Conservation (phyloP, 2,797 vertebrate genomes). For the Prunella strophiata region DNA sequence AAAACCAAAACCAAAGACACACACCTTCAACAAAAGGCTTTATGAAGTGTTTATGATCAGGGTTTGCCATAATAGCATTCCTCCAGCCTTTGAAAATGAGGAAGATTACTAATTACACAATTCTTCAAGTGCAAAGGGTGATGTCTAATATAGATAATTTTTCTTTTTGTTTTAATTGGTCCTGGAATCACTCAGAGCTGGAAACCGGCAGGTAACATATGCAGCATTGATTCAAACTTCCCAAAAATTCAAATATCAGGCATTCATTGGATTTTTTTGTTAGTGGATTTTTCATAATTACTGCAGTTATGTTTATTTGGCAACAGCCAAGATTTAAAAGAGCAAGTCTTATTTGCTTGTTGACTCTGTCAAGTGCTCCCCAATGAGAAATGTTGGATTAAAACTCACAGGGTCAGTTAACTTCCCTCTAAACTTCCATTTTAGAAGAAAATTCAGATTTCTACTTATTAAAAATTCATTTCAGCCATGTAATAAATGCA, state of each 20-base stretch:
- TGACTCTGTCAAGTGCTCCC: background rate
- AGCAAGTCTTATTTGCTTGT: background rate
- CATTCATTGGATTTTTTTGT: background rate
- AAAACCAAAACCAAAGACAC: background rate
- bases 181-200: background rate
- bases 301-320: background rate
- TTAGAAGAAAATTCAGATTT: background rate
- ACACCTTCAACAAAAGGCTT: background rate
- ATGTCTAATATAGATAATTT: accelerated
- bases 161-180: background rate
- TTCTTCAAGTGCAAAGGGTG: background rate
- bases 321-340: background rate
- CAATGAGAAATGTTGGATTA: background rate
- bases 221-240: background rate
- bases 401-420: background rate
- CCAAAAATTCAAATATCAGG: background rate
- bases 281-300: background rate
- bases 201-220: background rate
- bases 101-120: background rate
- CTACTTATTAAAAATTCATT: background rate
- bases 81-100: background rate
- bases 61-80: background rate
- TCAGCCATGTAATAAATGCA: background rate
- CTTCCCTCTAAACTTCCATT: background rate
- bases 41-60: background rate